Base-by-base conservation (phyloP, 2,888 invertebrate species). In the Ariolimax columbianus region DNA sequence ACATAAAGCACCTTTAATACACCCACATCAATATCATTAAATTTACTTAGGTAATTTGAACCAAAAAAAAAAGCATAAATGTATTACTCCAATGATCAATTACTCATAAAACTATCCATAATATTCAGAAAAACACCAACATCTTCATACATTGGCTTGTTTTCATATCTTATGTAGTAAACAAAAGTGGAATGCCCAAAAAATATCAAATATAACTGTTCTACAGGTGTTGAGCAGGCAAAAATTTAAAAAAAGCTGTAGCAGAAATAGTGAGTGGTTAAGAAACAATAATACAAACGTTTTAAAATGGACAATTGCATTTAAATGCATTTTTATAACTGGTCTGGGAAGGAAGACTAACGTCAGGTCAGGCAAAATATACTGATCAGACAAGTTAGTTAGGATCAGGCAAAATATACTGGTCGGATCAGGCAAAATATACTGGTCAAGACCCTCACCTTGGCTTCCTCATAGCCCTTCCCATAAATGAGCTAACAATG, bases 211-310 rank as follows among this genome's bases (percentile, higher is more conserved):
- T 63, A 63, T 7, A 63, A 63, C 59, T 63, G 59, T 63, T 23
- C 59, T 63, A 63, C n/a, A 63, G n/a, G n/a, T 63, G n/a, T n/a
- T n/a, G 59, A 63, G n/a, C 59, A 63, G 59, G 59, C n/a, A 63
- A 7, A 3, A 63, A 63, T 63, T 7, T n/a, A 63, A 63, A 63
- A 55, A 55, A 55, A 63, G 23, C 3, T 63, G n/a, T 63, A 63
- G 7, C n/a, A 63, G n/a, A 23, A 6, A 63, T n/a, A 63, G 59
- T n/a, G 59, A 63, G n/a, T 63, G n/a, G 6, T 63, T 11, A 26
- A n/a, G 1, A 63, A 6, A n/a, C 7, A n/a, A n/a, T 9, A 63
- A 63, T 63, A n/a, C 11, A 63, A 63, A 63, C n/a, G 7, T 63
- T 4, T 63, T n/a, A n/a, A 63, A 63, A 63, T 63, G 59, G 4